These are phyloP conservation scores for Neostethus bicornis DNA, from an alignment of 2,797 vertebrate species.

Conservation along the genomic window DNA sequence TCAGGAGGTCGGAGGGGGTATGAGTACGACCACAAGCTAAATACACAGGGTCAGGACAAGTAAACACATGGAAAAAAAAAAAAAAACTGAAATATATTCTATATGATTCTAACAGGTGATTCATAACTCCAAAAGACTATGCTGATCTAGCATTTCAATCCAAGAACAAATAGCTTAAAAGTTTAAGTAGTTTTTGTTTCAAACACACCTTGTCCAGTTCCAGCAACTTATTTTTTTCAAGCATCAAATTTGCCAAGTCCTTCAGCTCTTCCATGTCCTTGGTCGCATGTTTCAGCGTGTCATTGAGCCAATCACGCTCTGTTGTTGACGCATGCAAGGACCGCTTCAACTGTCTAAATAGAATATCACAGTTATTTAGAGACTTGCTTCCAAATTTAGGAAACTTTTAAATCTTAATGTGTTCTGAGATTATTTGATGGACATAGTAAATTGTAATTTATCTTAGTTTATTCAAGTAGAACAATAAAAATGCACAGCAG, in stretches of 20 bases:
- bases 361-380: constrained; percentile 23
- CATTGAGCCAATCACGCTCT: constrained; percentile 85
- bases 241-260: constrained; percentile 72
- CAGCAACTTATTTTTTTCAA: constrained; percentile 77
- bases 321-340: constrained; percentile 83
- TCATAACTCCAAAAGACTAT: constrained; percentile 57
- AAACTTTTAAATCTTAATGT: not conserved
- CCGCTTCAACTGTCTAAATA: constrained; percentile 83
- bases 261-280: constrained; percentile 80
- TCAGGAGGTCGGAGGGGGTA: constrained; percentile 58
- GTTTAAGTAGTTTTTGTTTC: constrained; percentile 32
- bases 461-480: not conserved
- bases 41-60: constrained; percentile 78
- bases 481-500: constrained; percentile 53
- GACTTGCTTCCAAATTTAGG: not conserved
- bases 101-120: constrained; percentile 61
- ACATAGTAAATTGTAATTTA: constrained; percentile 5
- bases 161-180: constrained; percentile 34
- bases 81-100: constrained; percentile 74
- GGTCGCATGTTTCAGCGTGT: constrained; percentile 81
- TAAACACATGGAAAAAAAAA: constrained; percentile 70
- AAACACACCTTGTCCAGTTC: constrained; percentile 74
- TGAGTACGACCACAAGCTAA: constrained; percentile 74
- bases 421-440: too few relatives aligned
- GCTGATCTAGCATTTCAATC: constrained; percentile 50